Conservation (phyloP, 2,797 vertebrate species). For the Catharus ustulatus region DNA sequence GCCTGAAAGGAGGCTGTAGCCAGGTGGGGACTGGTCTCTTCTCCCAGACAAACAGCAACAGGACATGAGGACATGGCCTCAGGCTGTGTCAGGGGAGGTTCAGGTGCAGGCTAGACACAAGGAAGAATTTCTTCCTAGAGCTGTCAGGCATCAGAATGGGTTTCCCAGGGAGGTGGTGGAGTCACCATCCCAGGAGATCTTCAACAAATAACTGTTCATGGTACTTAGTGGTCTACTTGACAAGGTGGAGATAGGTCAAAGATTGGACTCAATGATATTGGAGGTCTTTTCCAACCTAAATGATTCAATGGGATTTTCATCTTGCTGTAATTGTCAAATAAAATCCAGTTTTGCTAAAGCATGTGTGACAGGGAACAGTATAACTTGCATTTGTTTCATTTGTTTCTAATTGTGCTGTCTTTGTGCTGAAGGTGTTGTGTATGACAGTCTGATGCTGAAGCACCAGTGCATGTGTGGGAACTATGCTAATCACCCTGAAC, state of each 20-base stretch:
- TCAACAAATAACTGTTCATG: not conserved
- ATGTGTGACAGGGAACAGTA: not conserved
- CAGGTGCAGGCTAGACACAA: not conserved
- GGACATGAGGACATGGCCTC: not conserved
- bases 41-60: not conserved
- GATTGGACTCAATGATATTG: too few relatives aligned
- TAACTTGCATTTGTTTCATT: not conserved
- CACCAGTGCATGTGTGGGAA: slow-evolving; percentile 82
- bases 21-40: not conserved
- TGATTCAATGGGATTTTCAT: not conserved
- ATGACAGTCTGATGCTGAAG: slow-evolving; percentile 82
- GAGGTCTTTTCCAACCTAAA: not conserved
- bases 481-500: slow-evolving; percentile 79
- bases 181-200: too few relatives aligned
- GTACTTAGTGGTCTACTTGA: not conserved
- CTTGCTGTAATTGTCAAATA: not conserved
- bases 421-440: slow-evolving; percentile 76
- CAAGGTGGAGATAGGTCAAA: not conserved
- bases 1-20: not conserved
- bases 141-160: not conserved
- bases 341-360: not conserved
- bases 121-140: not conserved
- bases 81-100: not conserved
- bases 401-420: slow-evolving; percentile 29
- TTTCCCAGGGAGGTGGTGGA: not conserved